These are phyloP conservation scores for Syrphus vitripennis DNA, from an alignment of 2,888 invertebrate species.

Conservation along the genomic window DNA sequence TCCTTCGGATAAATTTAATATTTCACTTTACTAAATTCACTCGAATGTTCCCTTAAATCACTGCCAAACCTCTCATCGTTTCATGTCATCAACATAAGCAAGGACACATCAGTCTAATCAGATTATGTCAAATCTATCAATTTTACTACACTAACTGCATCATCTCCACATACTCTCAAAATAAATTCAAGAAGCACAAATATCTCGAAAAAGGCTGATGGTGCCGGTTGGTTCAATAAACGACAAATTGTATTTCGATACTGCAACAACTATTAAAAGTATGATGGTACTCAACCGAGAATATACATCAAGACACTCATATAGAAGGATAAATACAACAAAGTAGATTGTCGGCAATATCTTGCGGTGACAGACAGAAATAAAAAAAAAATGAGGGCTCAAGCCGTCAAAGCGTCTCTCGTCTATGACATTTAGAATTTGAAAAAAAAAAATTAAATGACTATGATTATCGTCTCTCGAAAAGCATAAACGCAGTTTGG, in stretches of 20 bases:
- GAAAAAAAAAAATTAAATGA: background rate
- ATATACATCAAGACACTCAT: conserved; percentile 43
- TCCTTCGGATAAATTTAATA: conserved; percentile 45
- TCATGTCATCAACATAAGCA: background rate
- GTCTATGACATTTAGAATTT: background rate
- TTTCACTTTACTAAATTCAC: too few species aligned
- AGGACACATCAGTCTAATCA: conserved; percentile 42
- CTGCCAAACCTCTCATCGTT: conserved; percentile 6
- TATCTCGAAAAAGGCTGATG: conserved; percentile 29
- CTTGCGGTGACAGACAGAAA: conserved; percentile 23
- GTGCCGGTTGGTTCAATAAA: conserved; percentile 65
- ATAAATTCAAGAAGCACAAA: conserved; percentile 25
- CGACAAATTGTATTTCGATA: conserved; percentile 60
- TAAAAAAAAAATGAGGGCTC: background rate
- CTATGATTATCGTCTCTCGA: conserved; percentile 9
- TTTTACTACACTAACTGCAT: conserved; percentile 49
- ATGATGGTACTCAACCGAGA: conserved; percentile 39
- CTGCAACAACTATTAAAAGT: conserved; percentile 46
- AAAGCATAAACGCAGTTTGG: conserved; percentile 4
- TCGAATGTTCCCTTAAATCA: conserved; percentile 34
- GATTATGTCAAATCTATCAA: conserved; percentile 70
- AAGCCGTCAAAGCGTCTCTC: conserved; percentile 3
- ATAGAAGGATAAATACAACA: background rate
- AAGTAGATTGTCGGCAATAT: conserved; percentile 30
- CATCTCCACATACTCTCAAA: background rate